Conservation (phyloP, 2,113 vertebrate genomes). For the Copsychus sechellarum region DNA sequence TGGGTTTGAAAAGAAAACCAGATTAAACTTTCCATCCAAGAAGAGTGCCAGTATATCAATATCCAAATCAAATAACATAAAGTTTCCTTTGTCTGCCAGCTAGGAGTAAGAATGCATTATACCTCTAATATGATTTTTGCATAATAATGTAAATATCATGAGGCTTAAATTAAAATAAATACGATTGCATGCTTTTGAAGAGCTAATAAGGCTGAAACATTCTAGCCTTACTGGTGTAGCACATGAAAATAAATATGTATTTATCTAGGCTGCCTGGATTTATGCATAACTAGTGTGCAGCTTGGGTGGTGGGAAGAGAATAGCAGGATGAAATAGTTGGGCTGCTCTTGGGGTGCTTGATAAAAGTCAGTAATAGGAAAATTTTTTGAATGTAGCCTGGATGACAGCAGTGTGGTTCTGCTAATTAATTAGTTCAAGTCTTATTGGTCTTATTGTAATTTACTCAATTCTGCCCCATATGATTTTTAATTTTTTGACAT, state of each 20-base stretch:
- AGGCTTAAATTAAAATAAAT: conserved; percentile 62
- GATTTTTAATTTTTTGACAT: not conserved
- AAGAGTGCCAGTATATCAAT: conserved; percentile 38
- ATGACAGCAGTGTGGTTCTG: not conserved
- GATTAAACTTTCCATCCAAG: conserved; percentile 28
- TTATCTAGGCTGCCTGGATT: not conserved
- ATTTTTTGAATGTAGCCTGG: not conserved
- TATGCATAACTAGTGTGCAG: not conserved
- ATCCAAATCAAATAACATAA: conserved; percentile 56
- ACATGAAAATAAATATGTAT: conserved; percentile 5
- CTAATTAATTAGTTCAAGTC: not conserved
- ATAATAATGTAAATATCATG: not conserved
- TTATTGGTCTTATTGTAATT: not conserved
- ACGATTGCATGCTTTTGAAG: conserved; percentile 11
- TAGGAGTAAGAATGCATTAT: conserved; percentile 25
- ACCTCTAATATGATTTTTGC: conserved; percentile 28
- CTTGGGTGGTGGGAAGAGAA: not conserved
- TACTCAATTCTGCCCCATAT: not conserved
- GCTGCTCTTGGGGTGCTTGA: not conserved
- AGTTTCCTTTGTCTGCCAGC: conserved; percentile 31
- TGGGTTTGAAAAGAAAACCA: conserved; percentile 43
- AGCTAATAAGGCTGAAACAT: conserved; percentile 26
- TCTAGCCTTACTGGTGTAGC: not conserved
- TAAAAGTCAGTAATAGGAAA: not conserved
- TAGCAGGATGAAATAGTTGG: not conserved